Conservation (phyloP, 2,888 invertebrate species). For the Diarsia dahlii region DNA sequence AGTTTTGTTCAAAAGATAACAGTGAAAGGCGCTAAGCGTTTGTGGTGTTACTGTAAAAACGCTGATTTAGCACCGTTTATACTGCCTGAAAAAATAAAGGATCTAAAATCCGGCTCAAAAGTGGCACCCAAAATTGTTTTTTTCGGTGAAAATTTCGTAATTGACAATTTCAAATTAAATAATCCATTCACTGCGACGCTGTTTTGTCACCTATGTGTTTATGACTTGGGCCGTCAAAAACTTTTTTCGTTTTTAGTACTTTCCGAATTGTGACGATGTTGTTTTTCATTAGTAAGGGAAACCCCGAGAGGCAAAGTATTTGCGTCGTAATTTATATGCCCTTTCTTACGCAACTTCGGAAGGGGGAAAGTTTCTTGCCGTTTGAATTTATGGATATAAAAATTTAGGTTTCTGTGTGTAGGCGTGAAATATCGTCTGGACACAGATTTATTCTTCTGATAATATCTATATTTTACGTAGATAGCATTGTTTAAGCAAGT, state of each 20-base stretch:
- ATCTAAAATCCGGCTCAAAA: constrained; percentile 28
- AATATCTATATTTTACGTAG: neutral
- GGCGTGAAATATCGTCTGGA: constrained; percentile 59
- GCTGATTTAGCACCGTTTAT: constrained; percentile 67
- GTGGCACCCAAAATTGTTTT: constrained; percentile 15
- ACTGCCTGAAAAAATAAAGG: constrained; percentile 36
- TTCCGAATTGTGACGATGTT: constrained; percentile 75
- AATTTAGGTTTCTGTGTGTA: constrained; percentile 65
- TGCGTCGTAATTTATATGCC: constrained; percentile 78
- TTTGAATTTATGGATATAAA: constrained; percentile 76
- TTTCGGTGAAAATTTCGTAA: constrained; percentile 19
- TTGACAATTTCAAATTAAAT: constrained; percentile 52
- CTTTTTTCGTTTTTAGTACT: constrained; percentile 64
- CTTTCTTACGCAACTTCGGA: constrained; percentile 72
- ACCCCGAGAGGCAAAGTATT: constrained; percentile 70
- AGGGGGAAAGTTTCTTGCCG: constrained; percentile 74
- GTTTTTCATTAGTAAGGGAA: constrained; percentile 78
- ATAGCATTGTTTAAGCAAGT: neutral
- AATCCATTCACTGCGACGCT: constrained; percentile 34
- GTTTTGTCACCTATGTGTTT: constrained; percentile 54
- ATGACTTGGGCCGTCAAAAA: constrained; percentile 57
- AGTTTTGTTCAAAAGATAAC: constrained; percentile 78
- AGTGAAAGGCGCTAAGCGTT: constrained; percentile 71
- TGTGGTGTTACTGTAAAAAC: constrained; percentile 64
- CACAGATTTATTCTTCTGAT: constrained; percentile 44